Conservation (phyloP, 2,113 vertebrate species). For the Toxostoma redivivum region DNA sequence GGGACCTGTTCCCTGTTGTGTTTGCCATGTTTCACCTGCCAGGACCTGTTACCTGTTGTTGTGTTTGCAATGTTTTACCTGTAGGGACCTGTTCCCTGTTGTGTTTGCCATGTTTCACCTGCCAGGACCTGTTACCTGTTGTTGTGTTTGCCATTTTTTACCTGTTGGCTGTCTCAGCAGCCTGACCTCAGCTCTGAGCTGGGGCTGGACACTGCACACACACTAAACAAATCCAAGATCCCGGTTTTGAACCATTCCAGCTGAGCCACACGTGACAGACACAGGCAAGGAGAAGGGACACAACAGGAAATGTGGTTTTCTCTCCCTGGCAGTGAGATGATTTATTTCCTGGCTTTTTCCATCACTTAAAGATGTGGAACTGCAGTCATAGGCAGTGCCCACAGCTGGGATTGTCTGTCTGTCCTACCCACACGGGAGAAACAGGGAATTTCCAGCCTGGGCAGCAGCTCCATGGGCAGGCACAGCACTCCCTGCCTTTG, state of each 20-base stretch:
- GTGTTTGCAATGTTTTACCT: too few species aligned
- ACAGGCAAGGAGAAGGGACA: neutral
- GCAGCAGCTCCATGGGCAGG: rapidly evolving
- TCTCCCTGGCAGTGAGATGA: rapidly evolving
- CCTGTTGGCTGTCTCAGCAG: too few species aligned
- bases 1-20: too few species aligned
- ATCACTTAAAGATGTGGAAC: neutral
- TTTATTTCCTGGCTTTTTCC: neutral
- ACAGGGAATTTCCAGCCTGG: neutral
- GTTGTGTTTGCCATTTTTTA: neutral
- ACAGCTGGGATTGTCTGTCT: rapidly evolving
- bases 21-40: too few species aligned
- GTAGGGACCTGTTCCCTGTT: too few species aligned
- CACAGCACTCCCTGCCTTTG: neutral
- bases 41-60: too few species aligned
- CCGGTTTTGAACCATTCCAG: neutral
- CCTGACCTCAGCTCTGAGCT: neutral
- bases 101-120: too few species aligned
- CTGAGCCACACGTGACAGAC: rapidly evolving
- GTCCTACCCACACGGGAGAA: rapidly evolving
- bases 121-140: too few species aligned
- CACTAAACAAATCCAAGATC: too few species aligned
- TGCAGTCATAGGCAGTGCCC: rapidly evolving
- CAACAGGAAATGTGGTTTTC: neutral
- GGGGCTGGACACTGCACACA: neutral